Evolutionary conservation across 2,888 invertebrate species (phyloP).

Genomic region (Drepanosiphum platanoidis): DNA sequence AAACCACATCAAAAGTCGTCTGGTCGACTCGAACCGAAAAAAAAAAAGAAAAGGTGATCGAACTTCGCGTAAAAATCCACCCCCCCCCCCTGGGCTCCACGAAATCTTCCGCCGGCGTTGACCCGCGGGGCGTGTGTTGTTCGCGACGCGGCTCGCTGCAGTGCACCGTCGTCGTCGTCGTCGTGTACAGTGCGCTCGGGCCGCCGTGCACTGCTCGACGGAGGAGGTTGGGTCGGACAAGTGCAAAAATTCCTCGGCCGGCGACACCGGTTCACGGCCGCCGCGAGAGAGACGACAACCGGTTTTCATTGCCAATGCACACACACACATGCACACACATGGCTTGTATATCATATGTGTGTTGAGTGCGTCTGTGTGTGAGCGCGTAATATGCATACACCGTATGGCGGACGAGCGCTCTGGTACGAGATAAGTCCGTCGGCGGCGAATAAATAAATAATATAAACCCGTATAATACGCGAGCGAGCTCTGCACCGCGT

Average conservation of each 20-base stretch:
- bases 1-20: no score
- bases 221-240: constrained; percentile 18
- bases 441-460: constrained; percentile 23
- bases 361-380: not conserved
- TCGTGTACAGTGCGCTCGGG: not conserved
- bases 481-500: no score
- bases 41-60: no score
- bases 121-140: not conserved
- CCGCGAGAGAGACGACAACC: constrained; percentile 55
- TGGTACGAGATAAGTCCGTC: constrained; percentile 1
- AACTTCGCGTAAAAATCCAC: no score
- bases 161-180: not conserved
- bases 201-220: not conserved
- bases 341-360: not conserved
- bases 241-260: constrained; percentile 60
- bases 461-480: not conserved
- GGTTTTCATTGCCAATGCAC: constrained; percentile 57
- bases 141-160: not conserved
- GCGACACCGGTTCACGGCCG: constrained; percentile 60
- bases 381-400: not conserved
- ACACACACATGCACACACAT: not conserved
- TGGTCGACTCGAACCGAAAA: no score
- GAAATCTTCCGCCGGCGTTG: not conserved
- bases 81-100: no score
- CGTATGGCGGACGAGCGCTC: not conserved